Percentiles rank a stretch among this genome's conserved stretches.
These are phyloP conservation scores for Netelia inedita DNA, from an alignment of 2,888 invertebrate species.

Conservation along the genomic window DNA sequence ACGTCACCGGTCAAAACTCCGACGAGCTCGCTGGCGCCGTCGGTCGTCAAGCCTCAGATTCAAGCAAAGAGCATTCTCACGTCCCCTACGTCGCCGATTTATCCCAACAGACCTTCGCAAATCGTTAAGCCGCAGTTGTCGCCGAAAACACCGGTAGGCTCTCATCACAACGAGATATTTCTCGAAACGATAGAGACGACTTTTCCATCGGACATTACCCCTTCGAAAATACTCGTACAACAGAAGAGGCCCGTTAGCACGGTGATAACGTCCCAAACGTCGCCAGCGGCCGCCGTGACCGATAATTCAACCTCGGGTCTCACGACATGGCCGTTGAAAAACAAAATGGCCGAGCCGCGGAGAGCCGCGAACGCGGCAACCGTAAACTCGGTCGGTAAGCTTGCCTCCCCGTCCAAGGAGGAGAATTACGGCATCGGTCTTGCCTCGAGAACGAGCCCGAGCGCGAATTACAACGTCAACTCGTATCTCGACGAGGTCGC, in stretches of 20 bases:
- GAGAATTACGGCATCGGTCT: conserved; percentile 54
- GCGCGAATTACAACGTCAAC: conserved; percentile 74
- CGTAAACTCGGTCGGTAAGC: conserved; percentile 61
- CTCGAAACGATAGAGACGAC: conserved; percentile 89
- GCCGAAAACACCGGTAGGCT: conserved; percentile 60
- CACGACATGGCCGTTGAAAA: conserved; percentile 88
- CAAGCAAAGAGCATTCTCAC: conserved; percentile 68
- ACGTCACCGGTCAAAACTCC: conserved; percentile 74
- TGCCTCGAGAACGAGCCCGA: conserved; percentile 69
- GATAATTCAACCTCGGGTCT: conserved; percentile 80
- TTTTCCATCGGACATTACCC: conserved; percentile 88
- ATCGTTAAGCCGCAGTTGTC: conserved; percentile 75
- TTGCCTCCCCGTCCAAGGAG: conserved; percentile 68
- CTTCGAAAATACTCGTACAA: conserved; percentile 84
- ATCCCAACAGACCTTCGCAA: conserved; percentile 77
- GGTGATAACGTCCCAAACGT: conserved; percentile 68
- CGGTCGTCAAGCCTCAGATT: conserved; percentile 66
- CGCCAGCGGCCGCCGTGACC: neutral
- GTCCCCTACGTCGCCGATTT: conserved; percentile 69
- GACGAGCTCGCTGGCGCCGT: conserved; percentile 60
- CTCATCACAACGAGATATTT: conserved; percentile 81
- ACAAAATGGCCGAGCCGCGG: conserved; percentile 84
- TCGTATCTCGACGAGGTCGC: conserved; percentile 90
- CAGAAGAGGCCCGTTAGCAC: conserved; percentile 86
- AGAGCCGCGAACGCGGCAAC: conserved; percentile 67